These are phyloP conservation scores for Stenichneumon culpator DNA, from an alignment of 2,888 invertebrate genomes.

Conservation along the genomic window DNA sequence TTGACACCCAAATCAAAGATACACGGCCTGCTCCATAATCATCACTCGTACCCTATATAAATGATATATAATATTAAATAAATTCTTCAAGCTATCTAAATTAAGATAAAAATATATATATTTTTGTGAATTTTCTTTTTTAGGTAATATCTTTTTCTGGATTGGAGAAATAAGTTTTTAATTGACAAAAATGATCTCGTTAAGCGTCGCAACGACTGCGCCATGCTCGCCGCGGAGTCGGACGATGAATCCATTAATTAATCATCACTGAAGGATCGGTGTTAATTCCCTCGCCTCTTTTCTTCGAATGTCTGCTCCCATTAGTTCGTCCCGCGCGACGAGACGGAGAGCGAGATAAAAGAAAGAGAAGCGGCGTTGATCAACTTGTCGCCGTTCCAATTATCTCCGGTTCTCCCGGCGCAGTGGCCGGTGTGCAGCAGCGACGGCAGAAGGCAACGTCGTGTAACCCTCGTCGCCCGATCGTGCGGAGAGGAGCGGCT, in stretches of 20 bases:
- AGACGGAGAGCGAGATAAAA: slow-evolving; percentile 11
- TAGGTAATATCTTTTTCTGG: background rate
- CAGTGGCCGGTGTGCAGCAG: slow-evolving; percentile 11
- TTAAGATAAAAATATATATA: background rate
- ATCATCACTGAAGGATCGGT: slow-evolving; percentile 46
- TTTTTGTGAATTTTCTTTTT: background rate
- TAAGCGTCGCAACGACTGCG: background rate
- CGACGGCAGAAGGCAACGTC: slow-evolving; percentile 13
- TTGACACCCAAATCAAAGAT: too few species aligned
- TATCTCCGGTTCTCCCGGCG: slow-evolving; percentile 70
- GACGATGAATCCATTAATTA: slow-evolving; percentile 46
- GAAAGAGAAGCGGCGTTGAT: slow-evolving; percentile 73
- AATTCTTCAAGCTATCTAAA: background rate
- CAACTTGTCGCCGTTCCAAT: slow-evolving; percentile 81
- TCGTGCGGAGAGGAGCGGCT: slow-evolving; percentile 66
- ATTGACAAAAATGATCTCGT: slow-evolving; percentile 5
- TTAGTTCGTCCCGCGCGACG: slow-evolving; percentile 37
- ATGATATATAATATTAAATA: background rate
- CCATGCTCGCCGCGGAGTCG: background rate
- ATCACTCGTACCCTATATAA: too few species aligned
- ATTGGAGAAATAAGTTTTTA: background rate
- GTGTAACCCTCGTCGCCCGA: slow-evolving; percentile 54
- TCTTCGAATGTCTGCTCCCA: slow-evolving; percentile 48
- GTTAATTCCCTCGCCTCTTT: slow-evolving; percentile 43
- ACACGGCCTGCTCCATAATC: too few species aligned